phyloP scores from a whole-genome alignment of 2,888 invertebrate species.

The Catocala fraxini region DNA sequence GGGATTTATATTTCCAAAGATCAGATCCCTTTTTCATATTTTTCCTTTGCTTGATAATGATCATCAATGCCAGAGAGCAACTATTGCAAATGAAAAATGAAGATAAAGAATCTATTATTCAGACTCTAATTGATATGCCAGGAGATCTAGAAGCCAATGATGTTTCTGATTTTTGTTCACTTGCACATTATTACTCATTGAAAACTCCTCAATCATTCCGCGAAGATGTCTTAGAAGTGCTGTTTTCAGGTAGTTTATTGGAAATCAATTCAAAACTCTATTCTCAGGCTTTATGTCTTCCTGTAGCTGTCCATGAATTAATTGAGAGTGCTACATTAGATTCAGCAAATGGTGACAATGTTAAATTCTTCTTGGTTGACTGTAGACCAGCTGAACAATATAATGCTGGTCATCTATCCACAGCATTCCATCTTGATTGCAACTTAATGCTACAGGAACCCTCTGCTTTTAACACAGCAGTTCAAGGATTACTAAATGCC shows the following conservation, averaged over 20 bases:
- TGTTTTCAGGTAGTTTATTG: constrained; percentile 87
- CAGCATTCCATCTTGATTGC: constrained; percentile 99
- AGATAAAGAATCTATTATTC: constrained; percentile 90
- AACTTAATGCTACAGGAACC: constrained; percentile 99
- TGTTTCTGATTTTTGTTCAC: constrained; percentile 98
- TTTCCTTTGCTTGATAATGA: constrained; percentile 97
- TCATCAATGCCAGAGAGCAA: constrained; percentile 97
- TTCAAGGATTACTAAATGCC: constrained; percentile 96
- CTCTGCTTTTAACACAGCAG: constrained; percentile 96
- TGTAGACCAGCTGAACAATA: constrained; percentile 99
- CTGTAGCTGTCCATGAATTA: constrained; percentile 97
- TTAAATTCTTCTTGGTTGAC: constrained; percentile 98
- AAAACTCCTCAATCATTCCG: constrained; percentile 98
- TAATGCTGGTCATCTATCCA: constrained; percentile 98
- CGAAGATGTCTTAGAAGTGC: constrained; percentile 91
- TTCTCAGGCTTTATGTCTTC: constrained; percentile 96
- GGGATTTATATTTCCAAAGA: constrained; percentile 98
- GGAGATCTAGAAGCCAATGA: constrained; percentile 97
- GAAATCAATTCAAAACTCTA: constrained; percentile 89
- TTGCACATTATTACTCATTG: constrained; percentile 98
- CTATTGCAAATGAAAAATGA: constrained; percentile 93
- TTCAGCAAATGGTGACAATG: constrained; percentile 88
- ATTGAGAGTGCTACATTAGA: constrained; percentile 93
- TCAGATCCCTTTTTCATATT: constrained; percentile 98
- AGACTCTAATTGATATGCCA: constrained; percentile 92